These are phyloP conservation scores for Hesperia comma DNA, from an alignment of 2,888 invertebrate species.

Conservation along the genomic window DNA sequence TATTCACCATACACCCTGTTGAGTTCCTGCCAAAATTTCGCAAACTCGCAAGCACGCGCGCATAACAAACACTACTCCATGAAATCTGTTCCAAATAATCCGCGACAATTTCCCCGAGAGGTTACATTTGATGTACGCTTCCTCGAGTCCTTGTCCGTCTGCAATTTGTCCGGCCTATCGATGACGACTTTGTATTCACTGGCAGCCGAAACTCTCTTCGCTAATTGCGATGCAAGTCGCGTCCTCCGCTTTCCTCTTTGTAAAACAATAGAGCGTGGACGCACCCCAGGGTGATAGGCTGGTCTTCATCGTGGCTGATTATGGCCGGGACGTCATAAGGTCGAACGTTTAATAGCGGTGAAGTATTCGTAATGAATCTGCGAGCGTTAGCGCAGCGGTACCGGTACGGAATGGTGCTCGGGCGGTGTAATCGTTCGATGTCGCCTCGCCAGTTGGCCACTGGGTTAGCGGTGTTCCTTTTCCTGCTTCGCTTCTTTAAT, in stretches of 20 bases:
- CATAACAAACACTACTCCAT: constrained; percentile 65
- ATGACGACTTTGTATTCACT: constrained; percentile 74
- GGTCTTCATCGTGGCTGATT: constrained; percentile 56
- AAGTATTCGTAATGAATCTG: constrained; percentile 57
- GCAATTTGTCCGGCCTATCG: constrained; percentile 61
- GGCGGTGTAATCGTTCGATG: constrained; percentile 69
- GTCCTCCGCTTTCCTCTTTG: constrained; percentile 77
- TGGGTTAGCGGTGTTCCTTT: constrained; percentile 82
- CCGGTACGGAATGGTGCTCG: constrained; percentile 76
- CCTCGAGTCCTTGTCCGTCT: constrained; percentile 64
- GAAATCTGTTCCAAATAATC: constrained; percentile 52
- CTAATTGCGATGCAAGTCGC: constrained; percentile 74
- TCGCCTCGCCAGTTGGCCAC: constrained; percentile 80
- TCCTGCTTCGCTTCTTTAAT: constrained; percentile 76
- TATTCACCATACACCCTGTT: constrained; percentile 51
- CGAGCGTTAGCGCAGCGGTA: constrained; percentile 68
- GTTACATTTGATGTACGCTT: constrained; percentile 59
- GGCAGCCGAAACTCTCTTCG: constrained; percentile 78
- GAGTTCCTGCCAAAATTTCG: constrained; percentile 75
- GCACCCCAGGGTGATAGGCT: constrained; percentile 68
- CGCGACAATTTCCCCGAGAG: constrained; percentile 54
- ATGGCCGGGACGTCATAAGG: constrained; percentile 40
- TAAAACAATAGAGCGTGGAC: constrained; percentile 66
- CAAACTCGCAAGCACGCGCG: constrained; percentile 61
- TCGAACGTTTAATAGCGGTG: constrained; percentile 48